Evolutionary conservation across 2,888 invertebrate species (phyloP).

Genomic region (Plagodis pulveraria): DNA sequence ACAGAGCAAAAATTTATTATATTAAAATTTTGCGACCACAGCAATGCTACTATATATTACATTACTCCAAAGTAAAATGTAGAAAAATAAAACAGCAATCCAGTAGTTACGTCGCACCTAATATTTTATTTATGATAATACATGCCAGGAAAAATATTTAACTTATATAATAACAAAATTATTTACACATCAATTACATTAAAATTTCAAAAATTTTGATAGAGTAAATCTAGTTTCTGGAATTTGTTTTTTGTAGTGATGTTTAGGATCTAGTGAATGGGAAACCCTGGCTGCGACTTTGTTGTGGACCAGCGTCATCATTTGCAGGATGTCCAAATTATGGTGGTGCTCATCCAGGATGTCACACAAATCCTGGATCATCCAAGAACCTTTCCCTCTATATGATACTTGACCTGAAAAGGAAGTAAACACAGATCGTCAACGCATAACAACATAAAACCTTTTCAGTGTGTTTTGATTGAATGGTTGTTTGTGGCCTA

Average conservation of each 20-base stretch:
- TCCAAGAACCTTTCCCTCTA: conserved; percentile 12
- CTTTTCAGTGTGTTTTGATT: too few species aligned
- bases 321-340: conserved; percentile 18
- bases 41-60: too few species aligned
- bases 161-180: neutral
- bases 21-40: too few species aligned
- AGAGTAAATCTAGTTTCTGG: conserved; percentile 4
- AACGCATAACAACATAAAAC: conserved; percentile 19
- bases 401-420: conserved; percentile 14
- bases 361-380: conserved; percentile 33
- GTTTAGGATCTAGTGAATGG: neutral
- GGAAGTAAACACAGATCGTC: conserved; percentile 18
- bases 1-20: too few species aligned
- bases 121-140: too few species aligned
- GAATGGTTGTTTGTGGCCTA: too few species aligned
- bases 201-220: conserved; percentile 18
- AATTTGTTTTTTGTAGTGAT: conserved; percentile 4
- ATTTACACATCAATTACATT: neutral
- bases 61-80: too few species aligned
- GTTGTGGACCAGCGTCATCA: conserved; percentile 25
- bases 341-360: conserved; percentile 19
- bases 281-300: neutral
- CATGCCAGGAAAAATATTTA: too few species aligned
- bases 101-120: too few species aligned
- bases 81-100: too few species aligned